Percentiles rank a stretch among this genome's conserved stretches.
Evolutionary conservation across 2,113 vertebrate genomes (phyloP).

Genomic region (Telmatochromis sp.): DNA sequence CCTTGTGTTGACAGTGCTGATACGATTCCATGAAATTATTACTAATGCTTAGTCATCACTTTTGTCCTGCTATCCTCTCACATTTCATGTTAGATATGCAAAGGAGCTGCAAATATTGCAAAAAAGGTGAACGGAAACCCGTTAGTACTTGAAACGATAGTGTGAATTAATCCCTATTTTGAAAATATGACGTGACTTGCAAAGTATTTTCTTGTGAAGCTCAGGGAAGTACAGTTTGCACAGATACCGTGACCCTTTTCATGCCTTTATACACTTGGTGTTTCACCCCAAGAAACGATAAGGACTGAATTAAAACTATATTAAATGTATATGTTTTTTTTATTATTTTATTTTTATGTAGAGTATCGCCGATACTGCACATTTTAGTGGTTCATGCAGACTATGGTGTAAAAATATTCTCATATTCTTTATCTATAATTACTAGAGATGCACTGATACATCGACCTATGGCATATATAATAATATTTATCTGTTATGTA

Average conservation of each 20-base stretch:
- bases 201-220: background rate
- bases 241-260: background rate
- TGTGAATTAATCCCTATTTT: background rate
- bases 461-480: background rate
- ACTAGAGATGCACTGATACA: background rate
- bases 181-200: background rate
- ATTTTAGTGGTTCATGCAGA: background rate
- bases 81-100: background rate
- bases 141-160: background rate
- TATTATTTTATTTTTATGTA: background rate
- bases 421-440: background rate
- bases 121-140: background rate
- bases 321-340: background rate
- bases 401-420: background rate
- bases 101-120: background rate
- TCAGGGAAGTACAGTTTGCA: background rate
- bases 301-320: background rate
- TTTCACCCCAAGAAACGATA: background rate
- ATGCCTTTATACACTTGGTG: background rate
- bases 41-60: background rate
- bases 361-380: background rate
- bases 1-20: background rate
- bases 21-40: background rate
- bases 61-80: background rate
- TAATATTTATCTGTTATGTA: background rate